Evolutionary conservation across 2,113 vertebrate genomes (phyloP).

Genomic region (Glareola pratincola): DNA sequence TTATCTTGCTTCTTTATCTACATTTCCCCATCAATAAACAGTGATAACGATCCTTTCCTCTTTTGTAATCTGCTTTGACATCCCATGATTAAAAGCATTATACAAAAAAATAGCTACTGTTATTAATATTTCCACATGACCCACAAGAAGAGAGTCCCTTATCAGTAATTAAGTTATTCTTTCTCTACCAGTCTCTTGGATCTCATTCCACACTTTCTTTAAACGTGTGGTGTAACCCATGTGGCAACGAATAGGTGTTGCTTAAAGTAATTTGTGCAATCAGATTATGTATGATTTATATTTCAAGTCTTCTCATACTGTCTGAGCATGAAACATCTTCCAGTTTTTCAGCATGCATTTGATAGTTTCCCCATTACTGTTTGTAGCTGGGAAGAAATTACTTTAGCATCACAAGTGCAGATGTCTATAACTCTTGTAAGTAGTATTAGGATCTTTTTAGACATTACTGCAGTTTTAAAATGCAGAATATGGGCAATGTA

Average conservation of each 20-base stretch:
- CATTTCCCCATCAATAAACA: neutral
- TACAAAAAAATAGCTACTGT: neutral
- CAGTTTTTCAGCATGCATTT: neutral
- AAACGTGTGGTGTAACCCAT: neutral
- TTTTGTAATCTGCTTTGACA: neutral
- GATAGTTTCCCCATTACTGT: neutral
- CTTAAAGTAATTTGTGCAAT: neutral
- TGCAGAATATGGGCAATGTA: neutral
- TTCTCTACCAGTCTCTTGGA: neutral
- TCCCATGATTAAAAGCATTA: neutral
- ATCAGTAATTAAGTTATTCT: neutral
- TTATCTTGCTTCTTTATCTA: neutral
- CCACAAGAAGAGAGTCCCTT: neutral
- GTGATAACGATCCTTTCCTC: neutral
- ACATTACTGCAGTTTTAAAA: neutral
- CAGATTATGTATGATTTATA: neutral
- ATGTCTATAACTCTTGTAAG: neutral
- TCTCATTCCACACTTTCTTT: neutral
- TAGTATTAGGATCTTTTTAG: neutral
- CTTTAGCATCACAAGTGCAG: neutral
- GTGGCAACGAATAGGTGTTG: neutral
- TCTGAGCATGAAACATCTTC: neutral
- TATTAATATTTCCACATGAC: neutral
- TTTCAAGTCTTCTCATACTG: neutral
- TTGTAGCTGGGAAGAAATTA: neutral